These are phyloP conservation scores for Poliocrania exsul DNA, from an alignment of 2,797 vertebrate species.

Conservation along the genomic window DNA sequence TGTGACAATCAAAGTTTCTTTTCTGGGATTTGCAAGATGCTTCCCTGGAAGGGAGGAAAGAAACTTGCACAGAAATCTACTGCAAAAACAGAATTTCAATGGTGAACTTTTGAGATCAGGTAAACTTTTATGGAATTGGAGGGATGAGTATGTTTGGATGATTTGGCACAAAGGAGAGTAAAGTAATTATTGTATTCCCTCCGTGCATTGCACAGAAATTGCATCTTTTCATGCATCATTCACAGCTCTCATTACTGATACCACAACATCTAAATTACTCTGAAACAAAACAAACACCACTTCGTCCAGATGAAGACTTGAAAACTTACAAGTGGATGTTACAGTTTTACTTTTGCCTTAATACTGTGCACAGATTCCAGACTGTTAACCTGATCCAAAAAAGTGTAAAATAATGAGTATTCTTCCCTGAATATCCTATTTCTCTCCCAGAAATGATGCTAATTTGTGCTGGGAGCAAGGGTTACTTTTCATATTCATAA, in stretches of 20 bases:
- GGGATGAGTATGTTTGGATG: neutral
- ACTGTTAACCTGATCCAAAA: neutral
- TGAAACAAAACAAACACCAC: neutral
- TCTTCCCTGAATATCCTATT: neutral
- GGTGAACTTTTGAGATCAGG: neutral
- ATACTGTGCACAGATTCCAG: neutral
- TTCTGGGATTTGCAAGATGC: neutral
- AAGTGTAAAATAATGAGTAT: neutral
- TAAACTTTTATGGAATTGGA: neutral
- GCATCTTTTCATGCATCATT: constrained; percentile 54
- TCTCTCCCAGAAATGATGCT: neutral
- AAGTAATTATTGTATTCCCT: constrained; percentile 55
- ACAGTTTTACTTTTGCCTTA: neutral
- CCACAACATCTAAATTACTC: constrained; percentile 12
- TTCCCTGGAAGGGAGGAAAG: neutral
- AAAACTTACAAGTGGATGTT: neutral
- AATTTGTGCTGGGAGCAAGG: neutral
- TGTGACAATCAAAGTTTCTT: neutral
- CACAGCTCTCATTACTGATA: constrained; percentile 25
- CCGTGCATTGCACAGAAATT: constrained; percentile 10
- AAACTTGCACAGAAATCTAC: neutral
- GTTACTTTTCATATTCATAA: neutral
- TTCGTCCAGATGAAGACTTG: neutral
- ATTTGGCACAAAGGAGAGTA: neutral
- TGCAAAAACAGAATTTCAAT: neutral